Evolutionary conservation across 1,140 invertebrate genomes (phyloP).

Genomic region (Drosophila busckii): DNA sequence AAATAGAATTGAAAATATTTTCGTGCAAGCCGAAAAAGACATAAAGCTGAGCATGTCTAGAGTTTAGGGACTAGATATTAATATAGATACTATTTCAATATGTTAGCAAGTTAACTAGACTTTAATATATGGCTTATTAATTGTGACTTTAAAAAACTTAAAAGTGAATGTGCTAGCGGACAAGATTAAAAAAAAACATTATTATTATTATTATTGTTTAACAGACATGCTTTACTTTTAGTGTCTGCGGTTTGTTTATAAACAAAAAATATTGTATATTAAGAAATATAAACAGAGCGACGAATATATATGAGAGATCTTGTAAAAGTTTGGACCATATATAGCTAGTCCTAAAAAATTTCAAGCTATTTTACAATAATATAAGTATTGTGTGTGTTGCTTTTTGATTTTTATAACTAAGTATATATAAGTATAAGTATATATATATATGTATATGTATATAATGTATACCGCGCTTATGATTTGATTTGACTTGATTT

Average conservation of each 20-base stretch:
- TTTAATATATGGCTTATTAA: slow-evolving; percentile 7
- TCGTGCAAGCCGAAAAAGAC: slow-evolving; percentile 30
- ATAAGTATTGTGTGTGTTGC: too few relatives aligned
- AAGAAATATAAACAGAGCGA: slow-evolving; percentile 50
- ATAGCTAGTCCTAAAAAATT: slow-evolving; percentile 46
- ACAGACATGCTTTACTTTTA: slow-evolving; percentile 12
- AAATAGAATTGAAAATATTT: slow-evolving; percentile 34
- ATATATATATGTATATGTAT: slow-evolving; percentile 24
- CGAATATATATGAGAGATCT: slow-evolving; percentile 70
- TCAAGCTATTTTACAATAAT: slow-evolving; percentile 51
- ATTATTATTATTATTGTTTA: background rate
- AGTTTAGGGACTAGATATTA: background rate
- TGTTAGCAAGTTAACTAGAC: slow-evolving; percentile 14
- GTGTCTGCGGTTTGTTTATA: background rate
- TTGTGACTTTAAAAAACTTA: slow-evolving; percentile 7
- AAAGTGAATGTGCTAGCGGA: slow-evolving; percentile 8
- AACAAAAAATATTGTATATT: slow-evolving; percentile 12
- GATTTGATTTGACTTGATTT: slow-evolving; percentile 75
- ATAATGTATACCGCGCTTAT: slow-evolving; percentile 41
- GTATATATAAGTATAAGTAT: background rate
- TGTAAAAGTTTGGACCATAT: slow-evolving; percentile 51
- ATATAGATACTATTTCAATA: background rate
- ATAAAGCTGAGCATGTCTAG: slow-evolving; percentile 15
- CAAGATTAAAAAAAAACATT: slow-evolving; percentile 37
- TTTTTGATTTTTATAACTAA: too few relatives aligned